Base-by-base conservation (phyloP, 2,797 vertebrate species). In the Phataginus tetradactyla region DNA sequence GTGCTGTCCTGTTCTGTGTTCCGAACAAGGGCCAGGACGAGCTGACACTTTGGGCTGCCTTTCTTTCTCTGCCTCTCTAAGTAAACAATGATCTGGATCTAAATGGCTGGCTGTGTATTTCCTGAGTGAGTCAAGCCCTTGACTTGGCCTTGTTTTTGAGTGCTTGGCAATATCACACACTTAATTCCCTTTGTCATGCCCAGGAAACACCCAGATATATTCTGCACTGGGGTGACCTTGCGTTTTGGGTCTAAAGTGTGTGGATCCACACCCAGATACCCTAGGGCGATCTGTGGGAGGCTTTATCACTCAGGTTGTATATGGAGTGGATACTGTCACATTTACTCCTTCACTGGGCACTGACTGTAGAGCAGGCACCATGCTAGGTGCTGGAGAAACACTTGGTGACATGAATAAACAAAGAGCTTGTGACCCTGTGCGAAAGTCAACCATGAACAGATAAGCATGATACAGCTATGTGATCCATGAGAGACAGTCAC, bases 151-250 rank as follows among this genome's bases (percentile, higher is more conserved):
- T 45, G 10, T 11, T 45, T 45, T 45, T 45, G 45, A 45, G 11
- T 45, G 45, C 45, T 45, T 0, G 29, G 61, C 53, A 29, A 1
- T 0, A 1, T 9, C 23, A 6, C 8, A 17, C 4, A 14, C 21
- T 34, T 21, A 29, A 23, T 27, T 29, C 59, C 49, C 69, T 59
- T 21, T 34, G 4, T 23, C 5, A 3, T 37, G 4, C 39, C 10
- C 45, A 45, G 29, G 79, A 42, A 20, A 29, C 37, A 2, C 9
- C 21, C n/a, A 25, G 3, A 45, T 12, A 6, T 14, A 1, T 68
- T 78, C 85, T 77, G 57, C 7, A 4, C 7, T 57, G 9, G 51
- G 55, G 21, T 23, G 34, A 59, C 55, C 14, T 91, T 69, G 45
- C 10, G n/a, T 1, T 21, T 25, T 75, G 68, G 66, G 29, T 53